Conservation (phyloP, 2,888 invertebrate species). For the Sinelater perroti region DNA sequence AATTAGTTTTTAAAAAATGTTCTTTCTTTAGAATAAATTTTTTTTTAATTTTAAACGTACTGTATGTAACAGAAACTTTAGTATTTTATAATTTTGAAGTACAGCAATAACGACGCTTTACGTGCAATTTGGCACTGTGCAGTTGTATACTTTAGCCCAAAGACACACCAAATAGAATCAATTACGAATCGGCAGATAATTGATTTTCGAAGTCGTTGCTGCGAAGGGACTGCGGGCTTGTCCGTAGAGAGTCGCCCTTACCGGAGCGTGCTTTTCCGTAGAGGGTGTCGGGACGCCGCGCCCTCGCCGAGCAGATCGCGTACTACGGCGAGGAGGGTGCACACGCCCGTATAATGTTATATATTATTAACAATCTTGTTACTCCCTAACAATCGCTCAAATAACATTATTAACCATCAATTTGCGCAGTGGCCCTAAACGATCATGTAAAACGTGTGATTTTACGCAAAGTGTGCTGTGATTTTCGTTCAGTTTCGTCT, state of each 20-base stretch:
- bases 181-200: no score
- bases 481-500: constrained; percentile 40
- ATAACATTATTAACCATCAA: constrained; percentile 40
- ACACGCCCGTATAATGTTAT: constrained; percentile 56
- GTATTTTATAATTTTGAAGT: no score
- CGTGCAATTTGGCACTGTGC: no score
- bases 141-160: no score
- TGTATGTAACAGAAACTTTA: no score
- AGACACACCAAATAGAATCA: constrained; percentile 19
- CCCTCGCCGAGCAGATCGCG: constrained; percentile 49
- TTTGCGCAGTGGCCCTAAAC: constrained; percentile 44
- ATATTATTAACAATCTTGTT: constrained; percentile 53
- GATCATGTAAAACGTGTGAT: constrained; percentile 48
- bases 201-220: no score
- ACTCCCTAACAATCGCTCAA: constrained; percentile 48
- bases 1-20: no score
- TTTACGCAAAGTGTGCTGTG: constrained; percentile 48
- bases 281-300: constrained; percentile 49
- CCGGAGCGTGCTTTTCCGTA: constrained; percentile 45
- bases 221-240: no score
- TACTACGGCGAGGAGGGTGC: constrained; percentile 51
- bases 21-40: no score
- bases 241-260: constrained; percentile 31
- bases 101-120: no score
- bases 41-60: no score